Conservation (phyloP, 2,797 vertebrate genomes). For the Hyperoplus lanceolatus region DNA sequence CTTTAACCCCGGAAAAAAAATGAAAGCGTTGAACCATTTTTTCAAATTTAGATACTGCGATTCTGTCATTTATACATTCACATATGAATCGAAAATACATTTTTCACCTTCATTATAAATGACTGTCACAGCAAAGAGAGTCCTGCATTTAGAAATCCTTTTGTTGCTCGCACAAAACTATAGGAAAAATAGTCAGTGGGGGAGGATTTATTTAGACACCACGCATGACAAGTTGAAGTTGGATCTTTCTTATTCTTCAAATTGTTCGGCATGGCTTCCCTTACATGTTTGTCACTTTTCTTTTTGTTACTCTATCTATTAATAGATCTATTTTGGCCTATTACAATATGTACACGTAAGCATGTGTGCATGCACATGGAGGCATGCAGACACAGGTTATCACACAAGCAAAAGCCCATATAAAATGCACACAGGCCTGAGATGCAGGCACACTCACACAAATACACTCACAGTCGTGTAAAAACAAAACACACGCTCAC, state of each 20-base stretch:
- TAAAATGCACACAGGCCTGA: slow-evolving; percentile 50
- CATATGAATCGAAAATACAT: slow-evolving; percentile 61
- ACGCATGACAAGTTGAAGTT: slow-evolving; percentile 27
- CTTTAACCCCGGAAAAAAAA: slow-evolving; percentile 63
- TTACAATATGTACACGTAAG: slow-evolving; percentile 5
- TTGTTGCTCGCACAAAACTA: slow-evolving; percentile 55
- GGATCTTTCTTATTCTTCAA: slow-evolving; percentile 23
- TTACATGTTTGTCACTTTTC: slow-evolving; percentile 3
- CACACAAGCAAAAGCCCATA: slow-evolving; percentile 37
- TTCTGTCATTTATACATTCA: slow-evolving; percentile 68
- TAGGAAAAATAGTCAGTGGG: slow-evolving; percentile 28
- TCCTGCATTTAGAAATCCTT: slow-evolving; percentile 65
- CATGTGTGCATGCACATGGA: slow-evolving; percentile 24
- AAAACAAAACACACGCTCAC: slow-evolving; percentile 55
- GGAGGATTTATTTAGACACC: slow-evolving; percentile 41
- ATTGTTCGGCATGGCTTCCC: background rate
- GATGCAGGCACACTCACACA: slow-evolving; percentile 43
- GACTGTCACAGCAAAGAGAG: slow-evolving; percentile 54
- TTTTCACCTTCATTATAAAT: slow-evolving; percentile 76
- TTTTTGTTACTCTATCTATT: slow-evolving; percentile 12
- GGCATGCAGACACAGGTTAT: slow-evolving; percentile 33
- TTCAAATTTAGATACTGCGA: slow-evolving; percentile 56
- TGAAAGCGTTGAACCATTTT: slow-evolving; percentile 51
- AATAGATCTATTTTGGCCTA: slow-evolving; percentile 35
- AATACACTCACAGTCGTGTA: slow-evolving; percentile 45